Percentiles rank a stretch among this genome's conserved stretches.
phyloP scores from a whole-genome alignment of 2,113 vertebrate species.

The Corythornis vintsioides region DNA sequence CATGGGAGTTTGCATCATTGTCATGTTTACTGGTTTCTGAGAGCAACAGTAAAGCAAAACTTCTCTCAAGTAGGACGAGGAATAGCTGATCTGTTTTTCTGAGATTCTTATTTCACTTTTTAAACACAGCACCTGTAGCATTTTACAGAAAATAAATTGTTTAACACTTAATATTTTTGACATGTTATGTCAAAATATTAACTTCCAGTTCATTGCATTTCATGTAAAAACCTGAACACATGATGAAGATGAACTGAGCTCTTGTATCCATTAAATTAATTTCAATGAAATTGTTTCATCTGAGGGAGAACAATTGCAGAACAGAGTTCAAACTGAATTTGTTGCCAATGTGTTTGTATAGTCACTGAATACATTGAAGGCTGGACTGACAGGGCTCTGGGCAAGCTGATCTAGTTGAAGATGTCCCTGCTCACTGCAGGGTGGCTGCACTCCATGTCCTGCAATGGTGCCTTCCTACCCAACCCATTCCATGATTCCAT shows the following conservation, averaged over 20 bases:
- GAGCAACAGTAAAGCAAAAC: neutral
- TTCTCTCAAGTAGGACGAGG: neutral
- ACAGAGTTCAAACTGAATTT: neutral
- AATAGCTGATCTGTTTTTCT: neutral
- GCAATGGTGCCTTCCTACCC: no score
- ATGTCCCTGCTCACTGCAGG: neutral
- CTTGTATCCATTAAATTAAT: neutral
- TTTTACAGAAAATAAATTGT: neutral
- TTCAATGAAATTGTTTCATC: neutral
- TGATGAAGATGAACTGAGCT: neutral
- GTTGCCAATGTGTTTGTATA: neutral
- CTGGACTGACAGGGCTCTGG: neutral
- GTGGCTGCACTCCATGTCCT: neutral
- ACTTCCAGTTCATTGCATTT: neutral
- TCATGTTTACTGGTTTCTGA: neutral
- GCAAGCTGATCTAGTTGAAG: neutral
- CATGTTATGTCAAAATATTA: neutral
- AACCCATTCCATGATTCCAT: neutral
- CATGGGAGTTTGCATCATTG: neutral
- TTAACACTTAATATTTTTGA: neutral
- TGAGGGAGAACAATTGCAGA: neutral
- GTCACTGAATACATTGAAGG: neutral
- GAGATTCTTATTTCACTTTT: neutral
- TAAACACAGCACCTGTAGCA: neutral
- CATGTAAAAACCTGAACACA: neutral